phyloP scores from a whole-genome alignment of 2,888 invertebrate species.

The Drosophila greeni region DNA sequence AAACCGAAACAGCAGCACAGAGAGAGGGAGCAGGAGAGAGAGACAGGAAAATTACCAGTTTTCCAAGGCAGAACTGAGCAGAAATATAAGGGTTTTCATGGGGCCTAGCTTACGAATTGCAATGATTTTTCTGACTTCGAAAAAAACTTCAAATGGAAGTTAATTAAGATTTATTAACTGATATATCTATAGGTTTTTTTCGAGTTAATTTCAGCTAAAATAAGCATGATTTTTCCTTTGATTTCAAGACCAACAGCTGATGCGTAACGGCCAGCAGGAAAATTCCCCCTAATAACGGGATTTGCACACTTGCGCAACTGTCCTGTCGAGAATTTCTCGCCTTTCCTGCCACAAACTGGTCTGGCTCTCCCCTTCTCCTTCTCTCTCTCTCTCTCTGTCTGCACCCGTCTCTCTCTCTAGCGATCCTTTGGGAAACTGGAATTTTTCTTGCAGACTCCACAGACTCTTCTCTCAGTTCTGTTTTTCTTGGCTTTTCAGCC shows the following conservation, averaged over 20 bases:
- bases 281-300: conserved; percentile 57
- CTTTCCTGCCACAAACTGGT: conserved; percentile 11
- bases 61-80: conserved; percentile 26
- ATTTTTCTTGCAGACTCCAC: conserved; percentile 52
- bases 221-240: too few relatives aligned
- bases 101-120: neutral
- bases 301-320: conserved; percentile 65
- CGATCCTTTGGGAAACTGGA: conserved; percentile 69
- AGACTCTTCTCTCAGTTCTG: conserved; percentile 21
- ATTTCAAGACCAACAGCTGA: conserved; percentile 29
- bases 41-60: conserved; percentile 20
- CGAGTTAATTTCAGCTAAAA: too few relatives aligned
- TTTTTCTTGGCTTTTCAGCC: conserved; percentile 47
- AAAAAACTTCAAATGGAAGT: neutral
- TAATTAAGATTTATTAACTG: too few relatives aligned
- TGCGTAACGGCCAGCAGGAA: conserved; percentile 33
- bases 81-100: conserved; percentile 24
- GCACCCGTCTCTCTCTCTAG: conserved; percentile 43
- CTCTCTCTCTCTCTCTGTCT: conserved; percentile 23
- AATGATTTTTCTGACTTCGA: neutral
- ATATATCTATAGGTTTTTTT: too few relatives aligned
- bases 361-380: conserved; percentile 5
- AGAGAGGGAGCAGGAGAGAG: neutral
- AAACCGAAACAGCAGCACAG: conserved; percentile 15
- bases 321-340: conserved; percentile 32